phyloP scores from a whole-genome alignment of 1,140 invertebrate genomes.

The Drosophila tsacasi region DNA sequence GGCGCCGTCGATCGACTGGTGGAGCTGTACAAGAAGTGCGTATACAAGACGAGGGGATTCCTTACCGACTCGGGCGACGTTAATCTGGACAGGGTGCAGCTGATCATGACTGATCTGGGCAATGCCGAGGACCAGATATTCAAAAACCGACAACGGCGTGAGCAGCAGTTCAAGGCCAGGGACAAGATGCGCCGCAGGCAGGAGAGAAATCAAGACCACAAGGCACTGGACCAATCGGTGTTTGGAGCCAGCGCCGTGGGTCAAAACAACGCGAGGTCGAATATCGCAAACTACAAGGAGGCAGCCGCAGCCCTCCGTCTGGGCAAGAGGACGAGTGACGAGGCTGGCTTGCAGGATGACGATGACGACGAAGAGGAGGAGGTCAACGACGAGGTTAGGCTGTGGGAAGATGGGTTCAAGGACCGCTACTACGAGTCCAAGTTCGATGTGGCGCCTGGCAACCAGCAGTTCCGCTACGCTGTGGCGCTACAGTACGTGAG shows the following conservation, averaged over 20 bases:
- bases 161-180: constrained; percentile 92
- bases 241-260: constrained; percentile 90
- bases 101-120: constrained; percentile 97
- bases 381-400: constrained; percentile 96
- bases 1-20: constrained; percentile 98
- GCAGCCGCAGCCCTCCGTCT: constrained; percentile 90
- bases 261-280: constrained; percentile 78
- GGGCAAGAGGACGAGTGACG: constrained; percentile 83
- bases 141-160: constrained; percentile 94
- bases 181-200: constrained; percentile 89
- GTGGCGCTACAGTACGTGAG: constrained; percentile 97
- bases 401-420: constrained; percentile 99
- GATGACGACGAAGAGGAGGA: constrained; percentile 87
- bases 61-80: constrained; percentile 98
- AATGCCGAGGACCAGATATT: constrained; percentile 99
- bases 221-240: constrained; percentile 85
- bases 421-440: constrained; percentile 99
- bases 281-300: constrained; percentile 87
- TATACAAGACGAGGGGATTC: constrained; percentile 97
- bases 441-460: constrained; percentile 94
- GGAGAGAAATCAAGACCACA: constrained; percentile 73
- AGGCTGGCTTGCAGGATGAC: constrained; percentile 71
- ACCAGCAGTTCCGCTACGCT: constrained; percentile 94
- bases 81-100: constrained; percentile 95
- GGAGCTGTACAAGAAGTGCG: constrained; percentile 97